Base-by-base conservation (phyloP, 1,140 invertebrate genomes). In the Camponotus pennsylvanicus region DNA sequence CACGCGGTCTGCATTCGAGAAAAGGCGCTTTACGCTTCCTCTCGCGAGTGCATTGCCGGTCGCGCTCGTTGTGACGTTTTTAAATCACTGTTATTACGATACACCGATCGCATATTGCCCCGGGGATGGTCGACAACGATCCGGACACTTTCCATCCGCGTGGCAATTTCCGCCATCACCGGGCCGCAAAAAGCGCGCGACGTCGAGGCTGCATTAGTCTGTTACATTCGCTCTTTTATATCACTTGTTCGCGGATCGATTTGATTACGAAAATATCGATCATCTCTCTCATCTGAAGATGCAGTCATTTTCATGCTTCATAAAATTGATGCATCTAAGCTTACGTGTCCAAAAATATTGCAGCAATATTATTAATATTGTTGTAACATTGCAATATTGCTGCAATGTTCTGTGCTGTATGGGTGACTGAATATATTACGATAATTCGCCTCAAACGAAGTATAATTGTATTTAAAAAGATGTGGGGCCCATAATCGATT, bases 161-260 rank as follows among this genome's bases (percentile, higher is more conserved):
- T 91, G 91, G 87, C 90, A 88, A 93, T 93, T 93, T 93, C 89
- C 88, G 89, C 76, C 86, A 88, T 77, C 90, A 21, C n/a, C 63
- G 45, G 18, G 63, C 37, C 49, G 21, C 9, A 70, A 90, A 92
- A 93, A 92, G 85, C 84, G 77, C 21, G 63, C 69, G 27, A 27
- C 52, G 80, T 59, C 67, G 80, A 86, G 88, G 79, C 79, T 83
- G 27, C 89, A 90, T 86, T 64, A 57, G 85, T 89, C 89, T 87
- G 89, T 92, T 90, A 92, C 92, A 92, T 93, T 93, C 92, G 91
- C 93, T 92, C 84, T 71, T 87, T 87, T 90, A 89, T 84, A 40
- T 55, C 67, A 86, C 69, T 32, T 52, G 15, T 37, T 69, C 21
- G 64, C 84, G 87, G 86, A 86, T 78, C 87, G 90, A 92, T 85